phyloP scores from a whole-genome alignment of 2,113 vertebrate species.

The Zosterops pallidus region DNA sequence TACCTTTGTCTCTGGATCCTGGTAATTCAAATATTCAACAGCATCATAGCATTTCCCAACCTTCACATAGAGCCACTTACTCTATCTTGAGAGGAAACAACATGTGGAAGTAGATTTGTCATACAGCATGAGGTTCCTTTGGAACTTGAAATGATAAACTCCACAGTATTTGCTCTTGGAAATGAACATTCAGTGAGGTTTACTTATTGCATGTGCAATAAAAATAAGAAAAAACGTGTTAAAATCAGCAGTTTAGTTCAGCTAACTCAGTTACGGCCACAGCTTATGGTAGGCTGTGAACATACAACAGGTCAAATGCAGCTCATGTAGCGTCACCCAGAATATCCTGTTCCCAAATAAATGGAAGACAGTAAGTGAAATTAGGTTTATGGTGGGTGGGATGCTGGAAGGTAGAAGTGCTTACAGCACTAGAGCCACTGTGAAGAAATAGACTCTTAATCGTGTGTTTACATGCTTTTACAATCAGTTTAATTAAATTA shows the following conservation, averaged over 20 bases:
- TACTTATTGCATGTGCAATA: neutral
- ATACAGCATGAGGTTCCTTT: neutral
- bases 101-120: neutral
- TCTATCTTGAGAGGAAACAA: neutral
- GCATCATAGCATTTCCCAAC: neutral
- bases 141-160: neutral
- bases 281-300: neutral
- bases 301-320: neutral
- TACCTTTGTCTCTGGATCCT: neutral
- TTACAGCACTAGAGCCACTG: neutral
- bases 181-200: neutral
- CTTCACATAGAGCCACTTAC: neutral
- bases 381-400: neutral
- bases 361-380: neutral
- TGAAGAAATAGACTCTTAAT: neutral
- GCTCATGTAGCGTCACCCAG: neutral
- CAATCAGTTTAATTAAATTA: constrained; percentile 48
- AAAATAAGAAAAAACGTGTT: neutral
- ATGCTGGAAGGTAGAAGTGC: neutral
- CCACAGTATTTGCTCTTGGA: neutral
- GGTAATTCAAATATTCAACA: neutral
- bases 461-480: constrained; percentile 19
- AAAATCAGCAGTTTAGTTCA: neutral
- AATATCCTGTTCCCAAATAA: neutral
- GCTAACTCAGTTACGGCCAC: neutral